phyloP scores from a whole-genome alignment of 2,797 vertebrate species.

The Semaprochilodus insignis region DNA sequence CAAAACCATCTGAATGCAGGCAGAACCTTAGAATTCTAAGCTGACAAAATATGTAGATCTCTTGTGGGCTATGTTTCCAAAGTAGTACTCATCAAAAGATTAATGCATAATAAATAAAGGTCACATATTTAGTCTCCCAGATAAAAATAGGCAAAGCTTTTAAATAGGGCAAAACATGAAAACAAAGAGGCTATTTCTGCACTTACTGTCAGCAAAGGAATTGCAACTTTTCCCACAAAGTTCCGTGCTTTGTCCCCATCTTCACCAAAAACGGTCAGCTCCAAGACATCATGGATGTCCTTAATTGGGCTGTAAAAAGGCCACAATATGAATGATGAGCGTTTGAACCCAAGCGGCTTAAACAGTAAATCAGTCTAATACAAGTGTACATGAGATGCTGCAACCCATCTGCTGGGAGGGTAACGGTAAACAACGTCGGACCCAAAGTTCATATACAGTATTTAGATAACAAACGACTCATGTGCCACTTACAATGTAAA shows the following conservation, averaged over 20 bases:
- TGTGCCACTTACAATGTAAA: conserved; percentile 89
- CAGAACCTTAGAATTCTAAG: no score
- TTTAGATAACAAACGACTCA: neutral
- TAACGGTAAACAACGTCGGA: no score
- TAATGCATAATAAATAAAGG: conserved; percentile 3
- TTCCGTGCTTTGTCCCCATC: conserved; percentile 91
- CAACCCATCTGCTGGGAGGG: no score
- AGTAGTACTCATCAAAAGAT: conserved; percentile 2
- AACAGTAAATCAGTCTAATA: neutral
- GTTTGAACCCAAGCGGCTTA: neutral
- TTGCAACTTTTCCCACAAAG: conserved; percentile 91
- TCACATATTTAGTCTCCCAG: conserved; percentile 4
- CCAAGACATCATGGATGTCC: conserved; percentile 91
- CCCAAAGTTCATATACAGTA: neutral
- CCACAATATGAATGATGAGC: neutral
- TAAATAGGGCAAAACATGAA: neutral
- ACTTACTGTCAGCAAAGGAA: conserved; percentile 94
- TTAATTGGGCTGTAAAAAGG: conserved; percentile 87
- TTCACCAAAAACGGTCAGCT: conserved; percentile 92
- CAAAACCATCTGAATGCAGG: no score
- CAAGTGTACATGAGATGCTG: neutral
- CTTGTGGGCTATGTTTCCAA: neutral
- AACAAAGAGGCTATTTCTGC: neutral
- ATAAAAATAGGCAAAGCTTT: neutral
- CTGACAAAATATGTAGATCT: neutral